Percentiles rank a stretch among this genome's conserved stretches.
Conservation (phyloP, 2,888 invertebrate genomes). For the Meliscaeva auricollis region DNA sequence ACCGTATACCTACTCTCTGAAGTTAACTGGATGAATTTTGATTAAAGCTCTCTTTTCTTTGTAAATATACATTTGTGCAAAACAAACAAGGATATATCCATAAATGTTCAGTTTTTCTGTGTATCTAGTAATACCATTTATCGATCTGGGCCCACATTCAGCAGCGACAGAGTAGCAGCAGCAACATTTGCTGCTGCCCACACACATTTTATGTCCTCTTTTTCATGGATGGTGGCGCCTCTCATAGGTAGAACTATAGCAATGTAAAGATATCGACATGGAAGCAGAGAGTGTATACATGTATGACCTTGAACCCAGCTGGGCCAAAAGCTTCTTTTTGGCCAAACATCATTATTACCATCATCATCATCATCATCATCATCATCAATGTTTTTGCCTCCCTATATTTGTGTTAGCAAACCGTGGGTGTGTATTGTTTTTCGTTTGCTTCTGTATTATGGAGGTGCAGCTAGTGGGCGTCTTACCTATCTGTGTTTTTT, state of each 20-base stretch:
- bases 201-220: constrained; percentile 24
- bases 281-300: constrained; percentile 37
- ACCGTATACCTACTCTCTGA: neutral
- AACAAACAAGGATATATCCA: constrained; percentile 41
- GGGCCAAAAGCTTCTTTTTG: constrained; percentile 57
- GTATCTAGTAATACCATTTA: constrained; percentile 39
- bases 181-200: constrained; percentile 41
- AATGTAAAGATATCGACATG: constrained; percentile 57
- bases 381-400: constrained; percentile 24
- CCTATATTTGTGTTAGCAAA: constrained; percentile 14
- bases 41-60: constrained; percentile 56
- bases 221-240: constrained; percentile 41
- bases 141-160: constrained; percentile 65
- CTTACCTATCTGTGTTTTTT: constrained; percentile 33
- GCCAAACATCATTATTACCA: constrained; percentile 22
- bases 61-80: constrained; percentile 29
- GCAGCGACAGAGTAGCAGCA: constrained; percentile 5
- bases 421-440: constrained; percentile 58
- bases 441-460: constrained; percentile 12
- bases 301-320: constrained; percentile 71
- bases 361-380: constrained; percentile 12
- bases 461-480: constrained; percentile 48
- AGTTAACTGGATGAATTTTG: constrained; percentile 44
- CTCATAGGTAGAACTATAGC: constrained; percentile 14
- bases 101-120: constrained; percentile 20